A percentile compares a stretch with the other conserved stretches of the same genome.
Conservation (phyloP, 1,140 invertebrate genomes). For the Berghia stephanieae region DNA sequence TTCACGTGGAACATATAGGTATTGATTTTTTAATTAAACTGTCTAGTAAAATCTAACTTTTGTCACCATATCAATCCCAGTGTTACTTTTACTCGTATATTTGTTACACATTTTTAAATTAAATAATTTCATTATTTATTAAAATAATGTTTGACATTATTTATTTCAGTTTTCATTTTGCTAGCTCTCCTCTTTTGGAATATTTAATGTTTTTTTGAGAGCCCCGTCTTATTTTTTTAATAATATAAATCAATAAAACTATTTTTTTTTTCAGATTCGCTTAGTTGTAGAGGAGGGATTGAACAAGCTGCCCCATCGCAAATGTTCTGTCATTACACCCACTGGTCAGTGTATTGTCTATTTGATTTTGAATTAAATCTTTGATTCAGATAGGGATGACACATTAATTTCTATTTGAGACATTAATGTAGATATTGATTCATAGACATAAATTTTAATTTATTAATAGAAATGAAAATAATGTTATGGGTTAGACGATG, state of each 20-base stretch:
- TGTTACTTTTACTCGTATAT: too few species aligned
- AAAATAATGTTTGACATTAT: not conserved
- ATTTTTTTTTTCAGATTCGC: slow-evolving; percentile 75
- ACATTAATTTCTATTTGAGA: too few species aligned
- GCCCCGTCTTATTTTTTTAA: not conserved
- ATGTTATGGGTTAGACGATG: too few species aligned
- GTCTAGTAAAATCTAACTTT: too few species aligned
- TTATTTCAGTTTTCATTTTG: not conserved
- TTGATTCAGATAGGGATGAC: too few species aligned
- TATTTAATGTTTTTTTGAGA: not conserved
- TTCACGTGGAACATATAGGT: too few species aligned
- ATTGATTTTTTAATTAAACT: too few species aligned
- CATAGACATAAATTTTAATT: too few species aligned
- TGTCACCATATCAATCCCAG: too few species aligned
- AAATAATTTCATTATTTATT: not conserved
- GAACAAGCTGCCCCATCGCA: slow-evolving; percentile 93
- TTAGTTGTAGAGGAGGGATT: slow-evolving; percentile 98
- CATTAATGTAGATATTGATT: too few species aligned
- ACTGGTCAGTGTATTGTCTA: slow-evolving; percentile 72
- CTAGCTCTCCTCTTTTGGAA: not conserved
- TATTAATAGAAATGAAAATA: too few species aligned
- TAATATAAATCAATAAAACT: not conserved
- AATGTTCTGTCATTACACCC: slow-evolving; percentile 89
- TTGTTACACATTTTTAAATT: too few species aligned
- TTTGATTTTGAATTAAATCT: slow-evolving; percentile 11